These are phyloP conservation scores for Plectropomus leopardus DNA, from an alignment of 2,113 vertebrate species.

Conservation along the genomic window DNA sequence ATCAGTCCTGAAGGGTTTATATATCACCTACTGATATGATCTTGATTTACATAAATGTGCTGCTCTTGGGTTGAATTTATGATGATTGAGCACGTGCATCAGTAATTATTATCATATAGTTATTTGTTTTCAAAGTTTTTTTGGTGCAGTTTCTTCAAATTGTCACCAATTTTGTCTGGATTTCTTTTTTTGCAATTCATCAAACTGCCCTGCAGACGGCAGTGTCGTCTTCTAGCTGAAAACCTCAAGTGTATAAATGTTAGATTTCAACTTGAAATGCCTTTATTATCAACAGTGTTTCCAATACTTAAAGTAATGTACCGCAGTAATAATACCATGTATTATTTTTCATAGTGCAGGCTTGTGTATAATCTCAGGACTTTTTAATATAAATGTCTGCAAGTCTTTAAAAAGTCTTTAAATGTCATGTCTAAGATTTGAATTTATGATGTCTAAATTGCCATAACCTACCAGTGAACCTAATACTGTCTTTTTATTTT, in stretches of 20 bases:
- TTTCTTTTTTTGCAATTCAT: background rate
- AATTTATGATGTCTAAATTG: too few species aligned
- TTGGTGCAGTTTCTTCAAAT: background rate
- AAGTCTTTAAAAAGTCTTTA: too few species aligned
- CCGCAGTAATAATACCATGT: too few species aligned
- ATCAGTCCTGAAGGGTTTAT: background rate
- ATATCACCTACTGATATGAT: background rate
- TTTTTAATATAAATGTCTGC: background rate
- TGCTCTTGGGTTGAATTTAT: background rate
- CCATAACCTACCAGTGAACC: too few species aligned
- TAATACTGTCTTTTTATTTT: too few species aligned
- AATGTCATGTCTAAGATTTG: too few species aligned
- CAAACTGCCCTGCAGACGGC: conserved; percentile 26
- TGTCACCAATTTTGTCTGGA: background rate
- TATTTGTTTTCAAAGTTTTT: background rate
- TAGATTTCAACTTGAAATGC: background rate
- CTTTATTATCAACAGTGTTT: background rate
- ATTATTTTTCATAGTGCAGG: background rate
- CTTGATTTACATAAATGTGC: background rate
- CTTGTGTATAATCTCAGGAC: background rate
- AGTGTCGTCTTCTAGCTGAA: conserved; percentile 4
- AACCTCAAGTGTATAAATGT: background rate
- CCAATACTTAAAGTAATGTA: background rate
- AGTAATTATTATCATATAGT: background rate
- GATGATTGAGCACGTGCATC: background rate